phyloP scores from a whole-genome alignment of 2,888 invertebrate genomes.

The Euzetes globulus region DNA sequence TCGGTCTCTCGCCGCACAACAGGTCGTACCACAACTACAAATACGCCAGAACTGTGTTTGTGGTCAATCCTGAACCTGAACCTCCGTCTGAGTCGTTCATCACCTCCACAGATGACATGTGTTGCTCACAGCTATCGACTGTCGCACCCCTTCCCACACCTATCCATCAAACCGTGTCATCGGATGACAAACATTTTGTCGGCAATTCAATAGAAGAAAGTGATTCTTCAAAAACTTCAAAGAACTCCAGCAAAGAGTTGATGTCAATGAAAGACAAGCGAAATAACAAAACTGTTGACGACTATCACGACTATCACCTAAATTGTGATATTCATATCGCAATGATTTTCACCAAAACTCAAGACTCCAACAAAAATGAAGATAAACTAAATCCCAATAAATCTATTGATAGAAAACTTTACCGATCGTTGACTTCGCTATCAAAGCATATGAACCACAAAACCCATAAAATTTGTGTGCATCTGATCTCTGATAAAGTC shows the following conservation, averaged over 20 bases:
- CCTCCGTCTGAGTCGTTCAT: no score
- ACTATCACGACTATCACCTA: neutral
- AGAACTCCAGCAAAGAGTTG: neutral
- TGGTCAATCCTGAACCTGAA: neutral
- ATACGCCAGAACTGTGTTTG: slow-evolving; percentile 2
- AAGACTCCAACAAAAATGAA: neutral
- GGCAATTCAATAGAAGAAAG: neutral
- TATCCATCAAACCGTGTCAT: neutral
- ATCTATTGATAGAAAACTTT: slow-evolving; percentile 16
- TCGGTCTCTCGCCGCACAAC: neutral
- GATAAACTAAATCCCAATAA: neutral
- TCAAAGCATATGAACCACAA: slow-evolving; percentile 6
- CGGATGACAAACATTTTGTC: neutral
- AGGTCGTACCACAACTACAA: neutral
- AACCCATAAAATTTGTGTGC: slow-evolving; percentile 4
- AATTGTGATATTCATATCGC: slow-evolving; percentile 12
- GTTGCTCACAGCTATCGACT: neutral
- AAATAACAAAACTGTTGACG: slow-evolving; percentile 1
- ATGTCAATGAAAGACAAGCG: neutral
- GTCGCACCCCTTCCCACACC: neutral
- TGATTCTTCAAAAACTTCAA: neutral
- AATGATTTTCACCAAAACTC: slow-evolving; percentile 16
- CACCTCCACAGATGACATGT: neutral
- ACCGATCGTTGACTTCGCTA: neutral
- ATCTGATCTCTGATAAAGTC: slow-evolving; percentile 19